Percentiles rank a stretch among this genome's conserved stretches.
Evolutionary conservation across 2,797 vertebrate genomes (phyloP).

Genomic region (Premnoplex brunnescens): DNA sequence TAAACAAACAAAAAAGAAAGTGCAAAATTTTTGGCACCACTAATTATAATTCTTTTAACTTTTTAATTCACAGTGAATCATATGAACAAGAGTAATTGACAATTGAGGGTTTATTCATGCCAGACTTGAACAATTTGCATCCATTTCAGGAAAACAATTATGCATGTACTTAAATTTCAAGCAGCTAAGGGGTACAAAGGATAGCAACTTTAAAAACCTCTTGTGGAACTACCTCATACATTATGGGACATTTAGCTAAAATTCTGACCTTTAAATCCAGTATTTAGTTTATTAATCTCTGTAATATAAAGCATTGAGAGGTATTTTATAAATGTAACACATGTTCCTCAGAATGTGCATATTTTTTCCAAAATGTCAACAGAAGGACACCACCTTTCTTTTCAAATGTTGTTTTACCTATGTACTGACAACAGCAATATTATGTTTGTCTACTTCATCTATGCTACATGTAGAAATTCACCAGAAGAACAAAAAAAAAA

Average conservation of each 20-base stretch:
- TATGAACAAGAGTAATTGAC: background rate
- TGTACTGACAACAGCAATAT: background rate
- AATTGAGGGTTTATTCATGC: background rate
- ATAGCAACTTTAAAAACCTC: background rate
- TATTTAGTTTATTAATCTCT: background rate
- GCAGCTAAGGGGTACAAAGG: background rate
- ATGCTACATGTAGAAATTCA: background rate
- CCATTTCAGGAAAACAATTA: background rate
- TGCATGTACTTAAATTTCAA: background rate
- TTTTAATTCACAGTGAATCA: background rate
- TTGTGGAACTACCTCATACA: background rate
- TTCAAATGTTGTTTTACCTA: background rate
- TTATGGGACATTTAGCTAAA: background rate
- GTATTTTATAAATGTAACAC: background rate
- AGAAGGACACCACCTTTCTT: background rate
- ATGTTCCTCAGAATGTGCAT: background rate
- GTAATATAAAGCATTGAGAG: background rate
- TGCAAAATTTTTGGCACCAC: background rate
- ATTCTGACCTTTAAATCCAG: background rate
- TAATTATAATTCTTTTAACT: background rate
- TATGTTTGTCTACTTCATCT: background rate
- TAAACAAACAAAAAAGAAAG: background rate
- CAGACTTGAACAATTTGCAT: background rate
- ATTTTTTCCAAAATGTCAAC: background rate
- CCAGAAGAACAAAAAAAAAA: background rate